Evolutionary conservation across 1,140 invertebrate species (phyloP), one percentile per base, ranked within the genome.

Genomic region (Drosophila melanica): DNA sequence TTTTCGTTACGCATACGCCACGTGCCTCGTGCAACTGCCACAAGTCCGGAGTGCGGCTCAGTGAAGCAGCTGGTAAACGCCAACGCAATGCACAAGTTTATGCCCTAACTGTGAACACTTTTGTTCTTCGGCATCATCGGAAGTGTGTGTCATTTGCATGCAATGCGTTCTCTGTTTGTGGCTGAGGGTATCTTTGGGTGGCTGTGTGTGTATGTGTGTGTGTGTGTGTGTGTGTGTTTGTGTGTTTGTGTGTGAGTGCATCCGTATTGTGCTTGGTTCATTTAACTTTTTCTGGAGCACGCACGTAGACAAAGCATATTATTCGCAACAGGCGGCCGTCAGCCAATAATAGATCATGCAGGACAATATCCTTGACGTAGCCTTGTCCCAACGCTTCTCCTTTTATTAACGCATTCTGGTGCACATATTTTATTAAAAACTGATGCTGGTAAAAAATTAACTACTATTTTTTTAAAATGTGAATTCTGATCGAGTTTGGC

Each of bases 211-310:
- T 18, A 18, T 44, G 18, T 65, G 18, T 5, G 8, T 6, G 30
- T 3, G 4, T 35, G 4, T 11, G 30, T 42, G 23, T 45, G 16
- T 68, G 50, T 44, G 45, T 68, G 12, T 3, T 48, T 39, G 48
- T 47, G 41, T 39, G 53, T 37, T 11, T 58, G 53, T 10, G 42
- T 35, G 27, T 16, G 16, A 27, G 45, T 20, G 18, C 10, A n/a
- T 44, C 47, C 65, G 30, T 44, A 42, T 33, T 57, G 50, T 53
- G 23, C 12, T 11, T 18, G 62, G 44, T 51, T 73, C 54, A 67
- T 14, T 67, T 62, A 67, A 81, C 70, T 75, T 86, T 85, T 86
- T 84, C 55, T 77, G 70, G 69, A 86, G 75, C 82, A 82, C 53
- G 50, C 48, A 39, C 42, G 62, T 77, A 80, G 78, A 54, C 71